Conservation (phyloP, 2,797 vertebrate genomes). For the Buceros bicornis region DNA sequence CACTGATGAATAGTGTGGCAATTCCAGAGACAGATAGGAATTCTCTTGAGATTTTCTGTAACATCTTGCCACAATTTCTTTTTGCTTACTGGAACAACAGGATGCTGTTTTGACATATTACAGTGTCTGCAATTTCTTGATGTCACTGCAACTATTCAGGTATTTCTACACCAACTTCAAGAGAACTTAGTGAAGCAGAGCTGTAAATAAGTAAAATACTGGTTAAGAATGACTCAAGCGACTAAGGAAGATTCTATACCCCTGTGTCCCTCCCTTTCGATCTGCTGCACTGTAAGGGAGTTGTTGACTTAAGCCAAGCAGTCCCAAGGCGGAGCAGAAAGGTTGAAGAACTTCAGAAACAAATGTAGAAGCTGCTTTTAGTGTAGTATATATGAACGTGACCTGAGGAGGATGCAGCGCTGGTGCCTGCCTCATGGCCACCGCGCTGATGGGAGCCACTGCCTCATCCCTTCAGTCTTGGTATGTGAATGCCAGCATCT, state of each 20-base stretch:
- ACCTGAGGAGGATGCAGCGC: neutral
- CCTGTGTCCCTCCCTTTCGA: neutral
- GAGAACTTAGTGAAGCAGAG: neutral
- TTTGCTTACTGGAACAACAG: neutral
- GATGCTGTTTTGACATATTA: rapidly evolving
- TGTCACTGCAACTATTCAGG: neutral
- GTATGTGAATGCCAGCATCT: neutral
- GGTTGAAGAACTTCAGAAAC: neutral
- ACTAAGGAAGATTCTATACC: neutral
- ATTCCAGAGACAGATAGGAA: neutral
- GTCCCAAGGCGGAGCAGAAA: neutral
- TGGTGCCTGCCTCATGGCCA: neutral
- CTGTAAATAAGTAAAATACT: neutral
- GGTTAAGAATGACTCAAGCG: neutral
- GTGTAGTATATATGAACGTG: rapidly evolving
- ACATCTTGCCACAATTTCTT: neutral
- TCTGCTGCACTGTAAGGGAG: neutral
- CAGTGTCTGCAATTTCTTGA: neutral
- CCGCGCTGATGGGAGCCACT: neutral
- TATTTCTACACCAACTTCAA: neutral
- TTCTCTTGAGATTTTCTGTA: neutral
- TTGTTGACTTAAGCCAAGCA: neutral
- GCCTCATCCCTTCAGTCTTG: neutral
- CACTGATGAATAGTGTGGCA: neutral
- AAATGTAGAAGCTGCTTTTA: neutral